These are phyloP conservation scores for Drosophila nebulosa DNA, from an alignment of 1,140 invertebrate genomes.

Conservation along the genomic window DNA sequence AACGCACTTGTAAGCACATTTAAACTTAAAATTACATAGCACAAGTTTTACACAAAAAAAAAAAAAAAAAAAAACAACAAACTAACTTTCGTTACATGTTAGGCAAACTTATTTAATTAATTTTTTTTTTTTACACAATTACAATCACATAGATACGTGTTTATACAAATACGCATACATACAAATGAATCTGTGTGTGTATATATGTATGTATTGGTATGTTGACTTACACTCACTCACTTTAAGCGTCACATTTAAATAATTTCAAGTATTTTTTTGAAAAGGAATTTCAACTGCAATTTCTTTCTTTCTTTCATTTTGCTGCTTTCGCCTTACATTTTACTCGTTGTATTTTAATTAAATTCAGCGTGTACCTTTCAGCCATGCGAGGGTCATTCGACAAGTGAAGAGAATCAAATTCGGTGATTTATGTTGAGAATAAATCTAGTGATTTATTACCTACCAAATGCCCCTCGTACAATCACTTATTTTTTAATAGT, in stretches of 20 bases:
- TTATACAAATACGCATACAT: background rate
- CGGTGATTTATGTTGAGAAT: too few species aligned
- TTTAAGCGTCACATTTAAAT: background rate
- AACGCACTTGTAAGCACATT: conserved; percentile 56
- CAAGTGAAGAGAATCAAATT: background rate
- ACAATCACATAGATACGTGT: background rate
- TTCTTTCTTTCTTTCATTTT: background rate
- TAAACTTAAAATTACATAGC: conserved; percentile 38
- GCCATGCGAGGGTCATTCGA: background rate
- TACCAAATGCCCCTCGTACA: background rate
- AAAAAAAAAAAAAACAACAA: background rate
- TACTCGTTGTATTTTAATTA: conserved; percentile 21
- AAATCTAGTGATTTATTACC: background rate
- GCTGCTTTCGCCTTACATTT: background rate
- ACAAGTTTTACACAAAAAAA: conserved; percentile 11
- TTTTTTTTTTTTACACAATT: background rate
- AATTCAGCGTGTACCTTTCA: conserved; percentile 1
- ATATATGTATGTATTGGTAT: too few species aligned
- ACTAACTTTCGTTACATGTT: conserved; percentile 1
- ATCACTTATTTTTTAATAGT: background rate
- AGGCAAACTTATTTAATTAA: conserved; percentile 7
- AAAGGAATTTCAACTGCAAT: background rate
- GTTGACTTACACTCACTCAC: background rate
- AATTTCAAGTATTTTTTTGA: background rate
- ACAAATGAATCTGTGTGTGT: background rate